phyloP scores from a whole-genome alignment of 2,888 invertebrate species.

The Brachylomia viminalis region DNA sequence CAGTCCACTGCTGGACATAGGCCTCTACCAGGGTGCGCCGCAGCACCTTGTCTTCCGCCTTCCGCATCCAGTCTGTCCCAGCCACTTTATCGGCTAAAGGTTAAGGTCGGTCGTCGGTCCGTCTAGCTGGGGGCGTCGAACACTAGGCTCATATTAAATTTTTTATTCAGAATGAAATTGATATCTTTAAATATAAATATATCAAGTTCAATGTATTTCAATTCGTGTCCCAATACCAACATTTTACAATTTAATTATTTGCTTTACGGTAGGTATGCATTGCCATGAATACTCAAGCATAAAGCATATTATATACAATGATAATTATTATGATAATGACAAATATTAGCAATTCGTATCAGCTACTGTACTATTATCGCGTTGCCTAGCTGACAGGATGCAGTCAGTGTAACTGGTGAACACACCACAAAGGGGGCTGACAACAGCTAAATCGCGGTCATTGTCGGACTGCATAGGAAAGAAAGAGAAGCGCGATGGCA shows the following conservation, averaged over 20 bases:
- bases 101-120: background rate
- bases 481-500: too few relatives aligned
- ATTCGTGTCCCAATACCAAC: background rate
- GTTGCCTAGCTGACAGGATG: background rate
- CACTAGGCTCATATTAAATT: background rate
- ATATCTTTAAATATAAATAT: background rate
- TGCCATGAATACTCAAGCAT: background rate
- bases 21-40: background rate
- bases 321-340: background rate
- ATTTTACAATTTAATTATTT: slow-evolving; percentile 3
- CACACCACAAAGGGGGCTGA: background rate
- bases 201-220: slow-evolving; percentile 5
- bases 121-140: too few relatives aligned
- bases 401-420: background rate
- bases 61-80: background rate
- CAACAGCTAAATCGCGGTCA: too few relatives aligned
- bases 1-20: background rate
- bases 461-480: too few relatives aligned
- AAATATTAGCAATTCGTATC: background rate
- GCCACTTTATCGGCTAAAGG: too few relatives aligned
- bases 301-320: background rate
- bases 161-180: background rate
- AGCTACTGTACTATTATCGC: background rate
- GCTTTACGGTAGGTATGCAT: background rate
- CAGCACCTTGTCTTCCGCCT: too few relatives aligned